phyloP scores from a whole-genome alignment of 1,140 invertebrate genomes.

The Lepidurus arcticus region DNA sequence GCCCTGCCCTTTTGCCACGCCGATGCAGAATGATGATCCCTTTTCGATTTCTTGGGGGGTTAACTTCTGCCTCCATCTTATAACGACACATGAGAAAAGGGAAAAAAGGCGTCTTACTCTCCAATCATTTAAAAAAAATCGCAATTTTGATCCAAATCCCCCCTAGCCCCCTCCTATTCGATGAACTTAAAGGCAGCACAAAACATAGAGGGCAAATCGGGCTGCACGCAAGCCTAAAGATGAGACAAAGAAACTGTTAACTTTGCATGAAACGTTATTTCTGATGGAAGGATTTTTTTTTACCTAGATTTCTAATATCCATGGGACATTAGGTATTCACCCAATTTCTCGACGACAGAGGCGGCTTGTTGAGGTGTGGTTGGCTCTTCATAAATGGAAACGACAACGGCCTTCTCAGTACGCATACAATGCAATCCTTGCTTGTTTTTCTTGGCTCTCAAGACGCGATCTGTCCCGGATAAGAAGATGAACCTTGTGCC shows the following conservation, averaged over 20 bases:
- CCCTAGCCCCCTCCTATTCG: background rate
- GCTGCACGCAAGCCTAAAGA: background rate
- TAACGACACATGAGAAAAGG: background rate
- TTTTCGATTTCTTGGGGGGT: background rate
- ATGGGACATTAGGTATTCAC: constrained; percentile 88
- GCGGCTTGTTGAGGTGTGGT: constrained; percentile 90
- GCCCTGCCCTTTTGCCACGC: constrained; percentile 20
- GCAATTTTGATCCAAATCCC: constrained; percentile 13
- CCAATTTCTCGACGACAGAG: constrained; percentile 89
- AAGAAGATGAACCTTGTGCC: constrained; percentile 87
- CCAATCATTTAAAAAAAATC: background rate
- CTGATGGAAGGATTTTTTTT: background rate
- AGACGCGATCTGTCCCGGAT: constrained; percentile 81
- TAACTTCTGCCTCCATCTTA: background rate
- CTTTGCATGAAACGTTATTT: too few relatives aligned
- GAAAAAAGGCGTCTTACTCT: background rate
- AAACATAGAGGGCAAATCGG: constrained; percentile 10
- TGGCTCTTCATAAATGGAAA: constrained; percentile 87
- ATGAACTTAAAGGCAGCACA: constrained; percentile 19
- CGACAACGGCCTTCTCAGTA: constrained; percentile 84
- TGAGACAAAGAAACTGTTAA: background rate
- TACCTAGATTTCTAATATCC: constrained; percentile 63
- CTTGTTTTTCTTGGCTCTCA: constrained; percentile 83
- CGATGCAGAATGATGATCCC: constrained; percentile 2
- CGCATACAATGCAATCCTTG: constrained; percentile 90